Evolutionary conservation across 2,888 invertebrate species (phyloP).

Genomic region (Marasmarcha lunaedactyla): DNA sequence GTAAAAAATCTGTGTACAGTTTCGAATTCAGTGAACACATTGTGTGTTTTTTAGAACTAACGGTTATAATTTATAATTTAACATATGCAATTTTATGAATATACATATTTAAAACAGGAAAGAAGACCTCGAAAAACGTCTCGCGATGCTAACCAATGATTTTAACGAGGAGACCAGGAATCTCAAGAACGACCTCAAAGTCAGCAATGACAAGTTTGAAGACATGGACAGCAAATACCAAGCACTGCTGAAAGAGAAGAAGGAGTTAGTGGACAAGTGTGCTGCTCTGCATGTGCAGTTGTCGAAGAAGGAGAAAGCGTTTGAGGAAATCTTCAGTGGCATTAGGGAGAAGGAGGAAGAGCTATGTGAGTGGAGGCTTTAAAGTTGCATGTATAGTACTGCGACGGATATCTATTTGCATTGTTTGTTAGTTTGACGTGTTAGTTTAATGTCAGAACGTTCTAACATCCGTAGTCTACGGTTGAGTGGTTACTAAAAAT

Average conservation of each 20-base stretch:
- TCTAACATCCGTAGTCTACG: no score
- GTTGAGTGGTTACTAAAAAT: no score
- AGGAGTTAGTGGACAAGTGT: conserved; percentile 27
- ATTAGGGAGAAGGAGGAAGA: conserved; percentile 24
- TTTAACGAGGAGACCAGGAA: conserved; percentile 38
- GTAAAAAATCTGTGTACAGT: no score
- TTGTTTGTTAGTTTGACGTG: no score
- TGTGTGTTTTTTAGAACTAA: no score
- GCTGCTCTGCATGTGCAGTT: conserved; percentile 29
- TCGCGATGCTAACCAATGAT: conserved; percentile 32
- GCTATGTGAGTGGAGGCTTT: conserved; percentile 22
- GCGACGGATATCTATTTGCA: no score
- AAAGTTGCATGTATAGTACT: no score
- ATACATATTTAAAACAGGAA: conserved; percentile 36
- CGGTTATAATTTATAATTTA: no score
- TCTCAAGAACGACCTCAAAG: conserved; percentile 33
- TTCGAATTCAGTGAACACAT: no score
- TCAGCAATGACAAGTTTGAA: conserved; percentile 29
- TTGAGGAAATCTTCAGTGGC: conserved; percentile 24
- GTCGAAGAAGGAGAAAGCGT: conserved; percentile 27
- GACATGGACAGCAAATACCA: conserved; percentile 41
- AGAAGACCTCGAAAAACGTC: conserved; percentile 41
- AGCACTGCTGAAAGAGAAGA: conserved; percentile 29
- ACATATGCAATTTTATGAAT: no score
- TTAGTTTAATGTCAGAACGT: no score